Conservation (phyloP, 2,797 vertebrate species). For the Smutsia temminckii region DNA sequence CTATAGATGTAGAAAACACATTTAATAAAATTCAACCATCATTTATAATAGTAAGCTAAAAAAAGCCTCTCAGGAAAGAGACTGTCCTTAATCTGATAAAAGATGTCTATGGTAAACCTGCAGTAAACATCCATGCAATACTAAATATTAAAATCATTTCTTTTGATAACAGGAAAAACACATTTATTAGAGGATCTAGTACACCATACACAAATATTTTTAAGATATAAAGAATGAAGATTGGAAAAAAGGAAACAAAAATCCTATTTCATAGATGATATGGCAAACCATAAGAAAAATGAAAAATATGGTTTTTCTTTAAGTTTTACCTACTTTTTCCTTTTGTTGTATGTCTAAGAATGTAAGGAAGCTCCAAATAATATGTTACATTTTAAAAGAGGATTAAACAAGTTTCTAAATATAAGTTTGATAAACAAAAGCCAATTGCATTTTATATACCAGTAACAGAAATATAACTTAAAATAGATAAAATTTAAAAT, state of each 20-base stretch:
- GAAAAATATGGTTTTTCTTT: neutral
- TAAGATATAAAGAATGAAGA: neutral
- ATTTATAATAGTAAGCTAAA: neutral
- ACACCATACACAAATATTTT: neutral
- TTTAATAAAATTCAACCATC: neutral
- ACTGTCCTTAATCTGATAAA: neutral
- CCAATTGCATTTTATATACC: neutral
- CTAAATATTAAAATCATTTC: neutral
- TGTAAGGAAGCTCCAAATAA: neutral
- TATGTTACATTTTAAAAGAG: neutral
- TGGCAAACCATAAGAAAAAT: conserved; percentile 8
- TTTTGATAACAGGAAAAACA: neutral
- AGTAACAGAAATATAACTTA: conserved; percentile 17
- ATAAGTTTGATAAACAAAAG: conserved; percentile 8
- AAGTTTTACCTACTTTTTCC: neutral
- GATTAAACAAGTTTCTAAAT: neutral
- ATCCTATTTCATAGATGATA: neutral
- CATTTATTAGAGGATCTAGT: neutral
- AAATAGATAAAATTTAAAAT: neutral
- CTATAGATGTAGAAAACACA: neutral
- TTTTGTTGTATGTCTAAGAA: neutral
- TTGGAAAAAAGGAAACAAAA: neutral
- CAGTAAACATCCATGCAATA: neutral
- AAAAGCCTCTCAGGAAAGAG: neutral
- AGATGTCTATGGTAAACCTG: neutral